phyloP scores from a whole-genome alignment of 1,140 invertebrate species.

The Colletes gigas region DNA sequence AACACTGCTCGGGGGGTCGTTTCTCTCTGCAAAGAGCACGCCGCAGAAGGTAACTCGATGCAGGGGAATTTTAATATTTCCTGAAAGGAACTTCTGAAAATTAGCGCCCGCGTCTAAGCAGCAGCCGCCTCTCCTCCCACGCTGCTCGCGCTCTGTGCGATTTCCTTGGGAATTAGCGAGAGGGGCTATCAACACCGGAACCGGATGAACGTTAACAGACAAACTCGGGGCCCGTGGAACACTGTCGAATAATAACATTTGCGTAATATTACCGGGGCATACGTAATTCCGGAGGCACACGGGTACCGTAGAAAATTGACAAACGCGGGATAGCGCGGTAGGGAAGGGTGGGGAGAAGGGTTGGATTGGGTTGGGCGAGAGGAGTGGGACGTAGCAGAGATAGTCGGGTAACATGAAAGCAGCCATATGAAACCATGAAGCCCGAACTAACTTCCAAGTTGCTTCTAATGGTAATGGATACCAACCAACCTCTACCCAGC shows the following conservation, averaged over 20 bases:
- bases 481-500: background rate
- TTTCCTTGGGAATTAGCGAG: constrained; percentile 5
- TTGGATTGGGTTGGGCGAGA: background rate
- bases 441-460: constrained; percentile 24
- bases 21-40: background rate
- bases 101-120: background rate
- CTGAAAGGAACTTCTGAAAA: background rate
- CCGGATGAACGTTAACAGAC: constrained; percentile 13
- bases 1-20: background rate
- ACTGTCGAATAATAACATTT: constrained; percentile 40
- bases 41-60: background rate
- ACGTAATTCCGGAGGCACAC: too few species aligned
- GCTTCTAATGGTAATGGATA: constrained; percentile 41
- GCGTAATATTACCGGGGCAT: constrained; percentile 7
- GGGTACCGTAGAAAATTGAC: constrained; percentile 14
- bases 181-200: background rate
- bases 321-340: background rate
- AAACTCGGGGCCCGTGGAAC: background rate
- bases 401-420: background rate
- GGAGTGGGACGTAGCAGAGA: too few species aligned
- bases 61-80: constrained; percentile 23
- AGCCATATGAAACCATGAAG: constrained; percentile 30
- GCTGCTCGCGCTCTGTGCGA: background rate
- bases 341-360: background rate
- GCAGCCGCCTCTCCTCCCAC: too few species aligned